Conservation (phyloP, 2,113 vertebrate species). For the Hepsetus odoe region DNA sequence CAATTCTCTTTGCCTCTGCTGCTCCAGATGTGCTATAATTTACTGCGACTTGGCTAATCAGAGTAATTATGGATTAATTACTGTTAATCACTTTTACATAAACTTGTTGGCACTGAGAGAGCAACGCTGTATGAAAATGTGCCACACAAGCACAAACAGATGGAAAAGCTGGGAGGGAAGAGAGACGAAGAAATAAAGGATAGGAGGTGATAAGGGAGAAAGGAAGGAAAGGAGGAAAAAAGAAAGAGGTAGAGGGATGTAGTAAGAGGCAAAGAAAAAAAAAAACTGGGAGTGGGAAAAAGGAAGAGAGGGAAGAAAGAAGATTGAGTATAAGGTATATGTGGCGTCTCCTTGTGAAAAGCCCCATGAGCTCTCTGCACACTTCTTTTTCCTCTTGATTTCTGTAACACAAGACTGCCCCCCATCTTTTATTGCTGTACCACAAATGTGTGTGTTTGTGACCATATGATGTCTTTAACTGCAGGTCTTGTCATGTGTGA, state of each 20-base stretch:
- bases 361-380: slow-evolving; percentile 44
- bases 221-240: neutral
- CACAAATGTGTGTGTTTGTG: neutral
- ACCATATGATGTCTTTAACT: too few relatives aligned
- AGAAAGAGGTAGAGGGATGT: neutral
- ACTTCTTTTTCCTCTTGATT: neutral
- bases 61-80: slow-evolving; percentile 99
- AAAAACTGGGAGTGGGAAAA: neutral
- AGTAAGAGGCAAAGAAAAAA: neutral
- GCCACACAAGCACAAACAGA: slow-evolving; percentile 78
- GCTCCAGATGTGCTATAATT: slow-evolving; percentile 99
- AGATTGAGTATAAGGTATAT: too few relatives aligned
- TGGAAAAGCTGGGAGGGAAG: slow-evolving; percentile 25
- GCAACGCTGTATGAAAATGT: slow-evolving; percentile 86
- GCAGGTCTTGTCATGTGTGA: too few relatives aligned
- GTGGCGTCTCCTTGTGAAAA: slow-evolving; percentile 38
- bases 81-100: slow-evolving; percentile 99
- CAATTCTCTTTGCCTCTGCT: slow-evolving; percentile 60
- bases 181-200: neutral
- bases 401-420: slow-evolving; percentile 15
- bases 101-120: slow-evolving; percentile 97
- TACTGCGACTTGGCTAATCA: slow-evolving; percentile 99
- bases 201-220: neutral
- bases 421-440: slow-evolving; percentile 8
- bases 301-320: neutral